Base-by-base conservation (phyloP, 2,888 invertebrate species). In the Xanthostigma xanthostigma region DNA sequence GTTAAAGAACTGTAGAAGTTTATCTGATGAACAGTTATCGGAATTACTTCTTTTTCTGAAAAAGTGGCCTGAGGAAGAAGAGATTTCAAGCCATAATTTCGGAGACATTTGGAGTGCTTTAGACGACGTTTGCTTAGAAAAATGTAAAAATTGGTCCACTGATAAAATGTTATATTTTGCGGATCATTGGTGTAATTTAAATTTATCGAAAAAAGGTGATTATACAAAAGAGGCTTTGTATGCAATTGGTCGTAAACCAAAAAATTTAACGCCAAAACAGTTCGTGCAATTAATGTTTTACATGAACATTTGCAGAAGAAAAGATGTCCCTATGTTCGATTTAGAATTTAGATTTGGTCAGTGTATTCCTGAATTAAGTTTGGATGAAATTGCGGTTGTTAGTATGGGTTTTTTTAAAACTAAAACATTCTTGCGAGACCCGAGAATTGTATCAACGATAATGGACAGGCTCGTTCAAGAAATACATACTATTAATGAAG, bases 341-440 rank as follows among this genome's bases (percentile, higher is more conserved):
- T 69, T 82, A 46, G 84, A 87, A 66, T 60, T 73, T 44, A 68
- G 70, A 40, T 57, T 83, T 48, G 63, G 70, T 35, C 60, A 70
- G 4, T 64, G 66, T 48, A 67, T 81, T n/a, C 58, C 74, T 8
- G 59, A 73, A 27, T 73, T 84, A 60, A 71, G 68, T 17, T 55
- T 79, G 8, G 75, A 80, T 54, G 86, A 89, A 60, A 62, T 87
- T 50, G 81, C 79, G 10, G 72, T 88, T 11, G 72, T 83, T 55
- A 73, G 80, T 5, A 78, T 84, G 76, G 85, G 82, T 0, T 86
- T 83, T 62, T 89, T 89, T 58, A 87, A 87, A 68, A 80, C 79
- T 12, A 74, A 79, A 65, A 80, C 78, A 2, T 74, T 70, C 12
- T 70, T 88, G 44, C 71, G 74, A 52, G 56, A 65, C 3, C 67